Conservation (phyloP, 1,140 invertebrate species). For the Ceratina japonica region DNA sequence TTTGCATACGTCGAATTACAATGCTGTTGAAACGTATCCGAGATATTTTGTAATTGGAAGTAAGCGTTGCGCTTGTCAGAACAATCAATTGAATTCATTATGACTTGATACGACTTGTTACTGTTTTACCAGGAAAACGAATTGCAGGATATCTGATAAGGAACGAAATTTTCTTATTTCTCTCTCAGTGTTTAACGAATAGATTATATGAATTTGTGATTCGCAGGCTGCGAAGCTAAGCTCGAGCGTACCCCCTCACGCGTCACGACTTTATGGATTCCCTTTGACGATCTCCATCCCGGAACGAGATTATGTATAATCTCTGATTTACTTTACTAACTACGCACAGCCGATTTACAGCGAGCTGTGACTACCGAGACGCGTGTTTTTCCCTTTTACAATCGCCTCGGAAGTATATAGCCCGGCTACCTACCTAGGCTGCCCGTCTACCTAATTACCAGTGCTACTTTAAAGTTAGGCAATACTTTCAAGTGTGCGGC, state of each 20-base stretch:
- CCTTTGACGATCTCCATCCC: slow-evolving; percentile 33
- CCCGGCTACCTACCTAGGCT: too few species aligned
- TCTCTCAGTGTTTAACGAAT: too few species aligned
- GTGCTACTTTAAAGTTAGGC: slow-evolving; percentile 4
- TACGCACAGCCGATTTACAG: slow-evolving; percentile 53
- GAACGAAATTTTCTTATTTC: too few species aligned
- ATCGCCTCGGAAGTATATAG: slow-evolving; percentile 5
- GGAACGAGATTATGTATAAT: slow-evolving; percentile 55
- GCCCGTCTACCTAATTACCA: slow-evolving; percentile 26
- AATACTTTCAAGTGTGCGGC: background rate
- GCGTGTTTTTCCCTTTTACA: slow-evolving; percentile 24
- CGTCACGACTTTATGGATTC: slow-evolving; percentile 52
- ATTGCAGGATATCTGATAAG: too few species aligned
- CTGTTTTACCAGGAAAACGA: too few species aligned
- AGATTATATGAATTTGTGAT: too few species aligned
- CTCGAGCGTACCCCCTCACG: slow-evolving; percentile 17
- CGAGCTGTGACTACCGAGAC: slow-evolving; percentile 18
- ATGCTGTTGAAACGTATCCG: too few species aligned
- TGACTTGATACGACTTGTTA: too few species aligned
- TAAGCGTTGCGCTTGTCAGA: too few species aligned
- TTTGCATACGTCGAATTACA: too few species aligned
- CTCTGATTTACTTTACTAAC: slow-evolving; percentile 41
- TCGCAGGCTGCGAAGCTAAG: background rate
- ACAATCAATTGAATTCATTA: too few species aligned
- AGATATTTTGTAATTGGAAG: too few species aligned